Evolutionary conservation across 2,797 vertebrate species (phyloP).

Genomic region (Ceyx erithaca): DNA sequence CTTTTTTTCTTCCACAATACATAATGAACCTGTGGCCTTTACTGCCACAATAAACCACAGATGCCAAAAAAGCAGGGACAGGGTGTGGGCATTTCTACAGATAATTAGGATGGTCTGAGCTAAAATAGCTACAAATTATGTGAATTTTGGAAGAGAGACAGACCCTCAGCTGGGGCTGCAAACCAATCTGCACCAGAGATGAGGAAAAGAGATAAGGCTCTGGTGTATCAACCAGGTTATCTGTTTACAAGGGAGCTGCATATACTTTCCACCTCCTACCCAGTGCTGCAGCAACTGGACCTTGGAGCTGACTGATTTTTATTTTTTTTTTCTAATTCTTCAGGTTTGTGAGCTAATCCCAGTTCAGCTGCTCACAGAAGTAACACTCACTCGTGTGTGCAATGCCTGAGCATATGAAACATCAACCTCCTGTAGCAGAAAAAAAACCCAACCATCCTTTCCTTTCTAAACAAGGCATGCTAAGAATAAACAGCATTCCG

Average conservation of each 20-base stretch:
- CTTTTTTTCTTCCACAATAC: not conserved
- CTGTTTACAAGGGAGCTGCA: not conserved
- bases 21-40: not conserved
- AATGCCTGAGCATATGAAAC: not conserved
- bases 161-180: not conserved
- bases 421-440: conserved; percentile 12
- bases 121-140: fast-evolving
- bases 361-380: not conserved
- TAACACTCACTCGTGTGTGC: not conserved
- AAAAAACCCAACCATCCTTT: not conserved
- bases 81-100: not conserved
- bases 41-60: not conserved
- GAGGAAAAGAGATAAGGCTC: not conserved
- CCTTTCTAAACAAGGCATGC: conserved; percentile 19
- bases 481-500: conserved; percentile 8
- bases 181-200: conserved; percentile 2
- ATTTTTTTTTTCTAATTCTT: not conserved
- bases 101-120: not conserved
- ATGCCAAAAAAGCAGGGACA: fast-evolving
- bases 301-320: not conserved
- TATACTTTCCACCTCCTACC: not conserved
- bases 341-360: not conserved
- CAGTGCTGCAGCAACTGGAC: not conserved
- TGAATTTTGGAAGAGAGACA: not conserved
- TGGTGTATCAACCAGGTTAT: conserved; percentile 4